Percentiles rank a stretch among this genome's conserved stretches.
phyloP scores from a whole-genome alignment of 37 sponge, comb jelly and placozoan species.

The Hormiphora californensis region DNA sequence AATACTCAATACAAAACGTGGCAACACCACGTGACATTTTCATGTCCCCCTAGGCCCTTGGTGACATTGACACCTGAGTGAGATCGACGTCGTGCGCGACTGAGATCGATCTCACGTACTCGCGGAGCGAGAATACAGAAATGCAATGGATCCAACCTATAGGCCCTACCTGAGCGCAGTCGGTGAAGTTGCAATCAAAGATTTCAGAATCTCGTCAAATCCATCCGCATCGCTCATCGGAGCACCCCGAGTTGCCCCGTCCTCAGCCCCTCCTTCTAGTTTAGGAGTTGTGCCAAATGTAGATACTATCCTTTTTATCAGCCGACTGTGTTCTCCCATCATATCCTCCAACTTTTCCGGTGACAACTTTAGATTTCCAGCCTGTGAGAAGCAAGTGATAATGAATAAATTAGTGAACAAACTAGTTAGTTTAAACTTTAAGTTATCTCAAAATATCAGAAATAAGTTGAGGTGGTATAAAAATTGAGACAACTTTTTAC shows the following conservation, averaged over 20 bases:
- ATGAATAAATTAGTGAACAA: no score
- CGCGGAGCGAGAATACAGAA: no score
- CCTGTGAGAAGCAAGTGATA: no score
- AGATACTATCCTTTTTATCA: constrained; percentile 16
- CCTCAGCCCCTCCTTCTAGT: neutral
- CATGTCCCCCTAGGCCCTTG: no score
- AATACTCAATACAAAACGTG: no score
- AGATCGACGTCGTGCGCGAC: no score
- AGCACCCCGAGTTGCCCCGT: neutral
- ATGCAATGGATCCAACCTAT: no score
- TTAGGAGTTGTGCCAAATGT: neutral
- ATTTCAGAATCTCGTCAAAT: neutral
- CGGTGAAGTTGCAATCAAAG: neutral
- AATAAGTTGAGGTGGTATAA: neutral
- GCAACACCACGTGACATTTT: no score
- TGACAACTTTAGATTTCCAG: constrained; percentile 1
- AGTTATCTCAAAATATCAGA: neutral
- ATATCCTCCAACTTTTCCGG: constrained; percentile 25
- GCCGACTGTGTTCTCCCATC: constrained; percentile 33
- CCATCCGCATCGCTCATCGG: neutral
- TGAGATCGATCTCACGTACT: no score
- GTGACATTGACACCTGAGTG: no score
- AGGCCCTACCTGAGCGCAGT: no score
- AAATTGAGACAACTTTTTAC: no score
- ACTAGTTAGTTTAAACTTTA: neutral